Percentiles rank a stretch among this genome's conserved stretches.
Conservation (phyloP, 2,888 invertebrate genomes). For the Patella depressa region DNA sequence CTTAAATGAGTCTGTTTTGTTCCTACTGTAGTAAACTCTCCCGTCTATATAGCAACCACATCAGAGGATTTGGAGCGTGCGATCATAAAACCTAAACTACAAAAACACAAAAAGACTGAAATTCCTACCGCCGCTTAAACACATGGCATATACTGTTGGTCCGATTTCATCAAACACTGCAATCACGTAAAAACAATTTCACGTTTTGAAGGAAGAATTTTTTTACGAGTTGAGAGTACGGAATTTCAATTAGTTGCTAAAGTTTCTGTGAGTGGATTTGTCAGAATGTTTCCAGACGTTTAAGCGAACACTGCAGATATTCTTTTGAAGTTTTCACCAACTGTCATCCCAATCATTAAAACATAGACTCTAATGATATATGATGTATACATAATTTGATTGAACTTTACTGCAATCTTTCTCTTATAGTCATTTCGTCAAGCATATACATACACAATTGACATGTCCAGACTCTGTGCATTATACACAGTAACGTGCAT, state of each 20-base stretch:
- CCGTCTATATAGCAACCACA: too few species aligned
- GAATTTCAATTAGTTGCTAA: conserved; percentile 4
- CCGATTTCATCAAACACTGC: not conserved
- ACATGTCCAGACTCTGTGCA: too few species aligned
- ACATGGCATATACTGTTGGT: not conserved
- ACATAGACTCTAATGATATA: not conserved
- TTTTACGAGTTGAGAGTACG: conserved; percentile 1
- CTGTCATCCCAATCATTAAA: conserved; percentile 5
- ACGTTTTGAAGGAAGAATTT: not conserved
- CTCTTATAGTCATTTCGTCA: too few species aligned
- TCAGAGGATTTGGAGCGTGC: not conserved
- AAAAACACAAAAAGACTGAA: conserved; percentile 3
- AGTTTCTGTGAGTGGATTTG: conserved; percentile 10
- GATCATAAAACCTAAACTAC: not conserved
- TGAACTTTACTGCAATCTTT: too few species aligned
- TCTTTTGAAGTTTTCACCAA: conserved; percentile 5
- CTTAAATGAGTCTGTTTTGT: too few species aligned
- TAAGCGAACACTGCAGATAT: conserved; percentile 10
- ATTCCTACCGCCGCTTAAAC: not conserved
- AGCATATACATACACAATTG: too few species aligned
- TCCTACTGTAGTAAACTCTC: too few species aligned
- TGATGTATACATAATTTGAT: not conserved
- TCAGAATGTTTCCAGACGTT: conserved; percentile 9
- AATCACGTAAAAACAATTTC: conserved; percentile 6
- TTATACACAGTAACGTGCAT: too few species aligned